Conservation (phyloP, 1,140 invertebrate genomes). For the Drosophila parabipectinata region DNA sequence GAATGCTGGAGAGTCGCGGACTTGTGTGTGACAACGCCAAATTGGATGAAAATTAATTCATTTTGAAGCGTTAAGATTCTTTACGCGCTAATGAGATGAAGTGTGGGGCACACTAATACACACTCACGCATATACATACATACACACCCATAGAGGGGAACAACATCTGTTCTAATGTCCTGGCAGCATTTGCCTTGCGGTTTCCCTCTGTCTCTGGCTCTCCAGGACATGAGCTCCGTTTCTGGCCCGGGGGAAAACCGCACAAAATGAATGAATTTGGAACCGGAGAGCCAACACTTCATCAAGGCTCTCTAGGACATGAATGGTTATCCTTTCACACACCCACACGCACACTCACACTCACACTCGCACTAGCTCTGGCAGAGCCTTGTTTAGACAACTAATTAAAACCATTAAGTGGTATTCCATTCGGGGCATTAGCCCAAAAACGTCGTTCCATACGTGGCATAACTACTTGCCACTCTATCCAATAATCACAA, state of each 20-base stretch:
- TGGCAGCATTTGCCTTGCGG: constrained; percentile 53
- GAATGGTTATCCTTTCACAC: constrained; percentile 6
- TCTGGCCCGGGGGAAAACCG: constrained; percentile 33
- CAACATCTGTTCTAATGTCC: constrained; percentile 56
- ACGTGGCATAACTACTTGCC: constrained; percentile 19
- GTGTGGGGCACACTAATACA: constrained; percentile 41
- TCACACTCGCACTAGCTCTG: background rate
- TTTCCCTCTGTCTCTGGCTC: background rate
- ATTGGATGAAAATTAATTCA: constrained; percentile 80
- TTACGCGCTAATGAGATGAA: constrained; percentile 80
- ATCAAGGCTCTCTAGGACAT: constrained; percentile 21
- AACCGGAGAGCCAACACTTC: constrained; percentile 28
- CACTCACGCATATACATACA: background rate
- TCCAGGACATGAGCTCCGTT: constrained; percentile 11
- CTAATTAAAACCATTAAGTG: constrained; percentile 45
- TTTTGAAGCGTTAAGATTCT: constrained; percentile 81
- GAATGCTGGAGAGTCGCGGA: constrained; percentile 10
- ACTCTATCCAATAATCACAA: constrained; percentile 29
- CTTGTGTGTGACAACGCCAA: constrained; percentile 63
- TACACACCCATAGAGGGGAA: background rate
- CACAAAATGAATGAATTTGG: constrained; percentile 36
- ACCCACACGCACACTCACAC: background rate
- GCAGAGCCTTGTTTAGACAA: constrained; percentile 26
- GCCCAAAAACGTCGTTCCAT: constrained; percentile 1
- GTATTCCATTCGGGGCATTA: constrained; percentile 41